Evolutionary conservation across 1,140 invertebrate species (phyloP).

Genomic region (Diprion similis): DNA sequence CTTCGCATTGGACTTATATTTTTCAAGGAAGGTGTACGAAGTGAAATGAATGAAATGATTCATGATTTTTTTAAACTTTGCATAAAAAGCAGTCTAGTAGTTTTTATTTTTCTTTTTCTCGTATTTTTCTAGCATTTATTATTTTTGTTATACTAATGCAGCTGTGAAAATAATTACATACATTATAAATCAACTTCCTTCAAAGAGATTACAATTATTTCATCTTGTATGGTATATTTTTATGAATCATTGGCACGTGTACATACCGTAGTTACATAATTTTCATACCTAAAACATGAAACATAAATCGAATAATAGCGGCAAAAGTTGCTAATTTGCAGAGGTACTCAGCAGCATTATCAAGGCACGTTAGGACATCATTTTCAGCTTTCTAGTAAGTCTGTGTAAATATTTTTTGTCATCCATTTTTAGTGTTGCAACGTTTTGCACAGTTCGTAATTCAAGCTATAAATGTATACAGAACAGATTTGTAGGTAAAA

Average conservation of each 20-base stretch:
- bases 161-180: background rate
- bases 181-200: background rate
- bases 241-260: background rate
- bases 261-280: background rate
- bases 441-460: no score
- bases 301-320: background rate
- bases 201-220: background rate
- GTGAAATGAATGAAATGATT: background rate
- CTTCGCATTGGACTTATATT: slow-evolving; percentile 54
- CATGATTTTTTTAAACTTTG: background rate
- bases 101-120: background rate
- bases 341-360: background rate
- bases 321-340: background rate
- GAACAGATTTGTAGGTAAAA: no score
- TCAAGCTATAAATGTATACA: no score
- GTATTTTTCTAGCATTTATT: background rate
- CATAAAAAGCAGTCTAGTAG: background rate
- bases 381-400: background rate
- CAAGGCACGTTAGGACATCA: background rate
- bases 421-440: background rate
- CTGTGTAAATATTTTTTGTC: background rate
- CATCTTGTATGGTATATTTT: background rate
- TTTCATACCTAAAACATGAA: background rate
- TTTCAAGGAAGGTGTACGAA: slow-evolving; percentile 45
- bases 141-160: background rate